A percentile compares a stretch with the other conserved stretches of the same genome.
Evolutionary conservation across 2,113 vertebrate genomes (phyloP).

Genomic region (Penelope pileata): DNA sequence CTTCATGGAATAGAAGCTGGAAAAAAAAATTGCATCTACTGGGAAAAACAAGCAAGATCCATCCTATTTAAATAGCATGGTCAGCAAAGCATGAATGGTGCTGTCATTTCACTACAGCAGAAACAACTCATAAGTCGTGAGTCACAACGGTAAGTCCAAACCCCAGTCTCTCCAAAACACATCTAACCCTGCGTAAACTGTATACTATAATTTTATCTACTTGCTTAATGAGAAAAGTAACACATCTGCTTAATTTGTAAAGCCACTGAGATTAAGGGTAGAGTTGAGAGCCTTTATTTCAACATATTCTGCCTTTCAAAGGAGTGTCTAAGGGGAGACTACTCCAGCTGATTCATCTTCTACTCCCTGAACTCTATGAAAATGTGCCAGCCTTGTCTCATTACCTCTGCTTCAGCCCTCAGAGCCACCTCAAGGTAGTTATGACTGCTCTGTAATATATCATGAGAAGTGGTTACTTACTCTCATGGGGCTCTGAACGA

Average conservation of each 20-base stretch:
- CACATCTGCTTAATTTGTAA: neutral
- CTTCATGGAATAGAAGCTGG: neutral
- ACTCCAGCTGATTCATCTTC: neutral
- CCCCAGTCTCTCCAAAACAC: neutral
- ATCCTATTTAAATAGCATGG: neutral
- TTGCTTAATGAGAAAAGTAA: neutral
- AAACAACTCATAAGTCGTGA: neutral
- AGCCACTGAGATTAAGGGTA: neutral
- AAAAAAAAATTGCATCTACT: neutral
- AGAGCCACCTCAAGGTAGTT: neutral
- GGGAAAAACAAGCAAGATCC: neutral
- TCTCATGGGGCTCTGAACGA: neutral
- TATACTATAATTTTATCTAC: neutral
- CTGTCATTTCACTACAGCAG: neutral
- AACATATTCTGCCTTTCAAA: neutral
- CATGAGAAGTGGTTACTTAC: neutral
- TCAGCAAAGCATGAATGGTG: neutral
- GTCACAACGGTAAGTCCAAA: rapidly evolving
- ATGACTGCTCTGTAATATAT: neutral
- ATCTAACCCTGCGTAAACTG: neutral
- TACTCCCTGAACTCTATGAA: neutral
- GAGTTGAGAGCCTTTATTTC: neutral
- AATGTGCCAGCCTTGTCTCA: neutral
- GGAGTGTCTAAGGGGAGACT: neutral
- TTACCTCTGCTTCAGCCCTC: neutral